These are phyloP conservation scores for Drosophila bifasciata DNA, from an alignment of 1,140 invertebrate species.

Conservation along the genomic window DNA sequence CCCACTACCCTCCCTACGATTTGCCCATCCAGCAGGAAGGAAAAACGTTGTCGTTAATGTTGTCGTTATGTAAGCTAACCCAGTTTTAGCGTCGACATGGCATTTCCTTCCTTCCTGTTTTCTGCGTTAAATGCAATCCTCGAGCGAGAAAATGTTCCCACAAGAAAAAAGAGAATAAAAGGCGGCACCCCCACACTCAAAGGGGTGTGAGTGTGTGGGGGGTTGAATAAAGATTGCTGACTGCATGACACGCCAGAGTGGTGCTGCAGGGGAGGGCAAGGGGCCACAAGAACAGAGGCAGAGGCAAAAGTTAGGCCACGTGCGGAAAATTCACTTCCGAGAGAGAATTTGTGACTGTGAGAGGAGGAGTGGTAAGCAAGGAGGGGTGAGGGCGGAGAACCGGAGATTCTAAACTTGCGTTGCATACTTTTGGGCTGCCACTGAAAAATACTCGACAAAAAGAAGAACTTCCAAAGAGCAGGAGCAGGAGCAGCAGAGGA, in stretches of 20 bases:
- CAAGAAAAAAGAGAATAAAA: conserved; percentile 51
- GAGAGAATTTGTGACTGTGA: not conserved
- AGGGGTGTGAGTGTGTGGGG: not conserved
- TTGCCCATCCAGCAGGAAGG: conserved; percentile 44
- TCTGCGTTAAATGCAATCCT: conserved; percentile 74
- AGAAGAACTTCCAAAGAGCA: not conserved
- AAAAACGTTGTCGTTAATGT: conserved; percentile 81
- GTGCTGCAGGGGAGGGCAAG: too few species aligned
- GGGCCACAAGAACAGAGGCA: conserved; percentile 37
- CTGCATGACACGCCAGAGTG: conserved; percentile 57
- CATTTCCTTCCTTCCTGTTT: conserved; percentile 72
- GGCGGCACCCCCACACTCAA: conserved; percentile 15
- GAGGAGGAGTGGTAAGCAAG: not conserved
- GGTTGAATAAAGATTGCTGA: conserved; percentile 40
- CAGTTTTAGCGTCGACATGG: conserved; percentile 80
- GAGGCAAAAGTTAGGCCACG: conserved; percentile 67
- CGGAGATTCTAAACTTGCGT: conserved; percentile 51
- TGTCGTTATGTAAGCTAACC: conserved; percentile 79
- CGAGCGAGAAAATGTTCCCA: conserved; percentile 41
- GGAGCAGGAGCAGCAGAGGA: not conserved
- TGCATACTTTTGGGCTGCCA: conserved; percentile 61
- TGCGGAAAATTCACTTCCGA: conserved; percentile 69
- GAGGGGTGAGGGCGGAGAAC: conserved; percentile 1
- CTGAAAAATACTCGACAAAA: conserved; percentile 34
- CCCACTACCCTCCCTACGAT: not conserved